phyloP scores from a whole-genome alignment of 2,797 vertebrate genomes.

The Balearica regulorum region DNA sequence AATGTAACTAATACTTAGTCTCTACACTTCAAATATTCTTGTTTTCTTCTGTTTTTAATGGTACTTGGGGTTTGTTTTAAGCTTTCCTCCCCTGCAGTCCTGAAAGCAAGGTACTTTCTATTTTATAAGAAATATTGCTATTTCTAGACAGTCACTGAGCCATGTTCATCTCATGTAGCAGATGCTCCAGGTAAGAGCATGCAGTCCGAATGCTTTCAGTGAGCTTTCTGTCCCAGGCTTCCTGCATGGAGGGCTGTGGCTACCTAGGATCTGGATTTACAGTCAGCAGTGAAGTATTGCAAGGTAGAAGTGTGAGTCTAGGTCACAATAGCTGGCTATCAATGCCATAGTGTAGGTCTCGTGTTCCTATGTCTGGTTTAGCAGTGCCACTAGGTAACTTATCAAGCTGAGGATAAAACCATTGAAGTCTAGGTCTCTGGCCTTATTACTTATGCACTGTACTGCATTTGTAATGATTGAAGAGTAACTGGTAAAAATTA shows the following conservation, averaged over 20 bases:
- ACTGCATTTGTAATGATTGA: background rate
- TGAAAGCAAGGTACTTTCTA: background rate
- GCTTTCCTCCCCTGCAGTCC: background rate
- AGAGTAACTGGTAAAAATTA: background rate
- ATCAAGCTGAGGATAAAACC: background rate
- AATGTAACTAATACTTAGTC: background rate
- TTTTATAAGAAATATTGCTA: background rate
- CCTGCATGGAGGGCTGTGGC: background rate
- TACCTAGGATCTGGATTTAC: background rate
- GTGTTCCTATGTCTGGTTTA: background rate
- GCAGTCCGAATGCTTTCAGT: background rate
- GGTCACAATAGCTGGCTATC: too few species aligned
- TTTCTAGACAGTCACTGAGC: background rate
- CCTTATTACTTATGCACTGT: rapidly evolving
- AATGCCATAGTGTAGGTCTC: background rate
- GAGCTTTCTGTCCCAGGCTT: background rate
- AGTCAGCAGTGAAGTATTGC: background rate
- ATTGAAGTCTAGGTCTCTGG: background rate
- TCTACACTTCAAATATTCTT: background rate
- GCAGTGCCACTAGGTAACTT: background rate
- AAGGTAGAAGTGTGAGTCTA: background rate
- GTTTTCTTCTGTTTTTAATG: background rate
- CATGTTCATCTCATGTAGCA: rapidly evolving
- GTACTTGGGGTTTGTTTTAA: background rate
- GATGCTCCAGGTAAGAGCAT: background rate